Evolutionary conservation across 2,797 vertebrate species (phyloP).

Genomic region (Anguilla anguilla): DNA sequence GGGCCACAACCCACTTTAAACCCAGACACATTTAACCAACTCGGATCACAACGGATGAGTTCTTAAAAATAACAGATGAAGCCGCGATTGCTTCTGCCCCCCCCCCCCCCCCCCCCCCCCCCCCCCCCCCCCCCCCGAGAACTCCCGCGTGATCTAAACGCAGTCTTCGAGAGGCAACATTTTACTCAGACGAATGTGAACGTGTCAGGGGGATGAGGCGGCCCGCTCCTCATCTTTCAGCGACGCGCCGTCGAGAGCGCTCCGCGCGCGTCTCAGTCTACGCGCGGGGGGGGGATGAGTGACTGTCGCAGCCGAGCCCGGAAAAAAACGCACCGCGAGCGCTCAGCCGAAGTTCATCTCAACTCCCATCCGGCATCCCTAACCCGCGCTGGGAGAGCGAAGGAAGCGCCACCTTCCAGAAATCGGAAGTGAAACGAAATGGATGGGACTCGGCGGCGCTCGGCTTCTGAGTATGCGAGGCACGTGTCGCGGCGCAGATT

Average conservation of each 20-base stretch:
- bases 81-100: slow-evolving; percentile 70
- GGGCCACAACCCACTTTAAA: slow-evolving; percentile 57
- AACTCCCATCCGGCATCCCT: background rate
- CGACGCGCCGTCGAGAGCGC: slow-evolving; percentile 47
- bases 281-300: background rate
- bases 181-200: slow-evolving; percentile 58
- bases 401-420: background rate
- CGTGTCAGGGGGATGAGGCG: slow-evolving; percentile 28
- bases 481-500: background rate
- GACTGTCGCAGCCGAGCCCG: background rate
- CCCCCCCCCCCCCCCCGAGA: slow-evolving; percentile 29
- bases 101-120: slow-evolving; percentile 29
- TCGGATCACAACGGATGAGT: slow-evolving; percentile 68
- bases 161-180: slow-evolving; percentile 56
- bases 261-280: background rate
- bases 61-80: slow-evolving; percentile 75
- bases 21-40: slow-evolving; percentile 51
- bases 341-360: background rate
- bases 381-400: background rate
- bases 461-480: background rate
- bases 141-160: slow-evolving; percentile 66
- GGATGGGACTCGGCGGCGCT: background rate
- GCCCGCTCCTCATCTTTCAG: background rate
- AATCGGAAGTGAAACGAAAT: background rate
- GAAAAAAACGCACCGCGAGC: background rate